Conservation (phyloP, 2,113 vertebrate genomes). For the Heterotis niloticus region DNA sequence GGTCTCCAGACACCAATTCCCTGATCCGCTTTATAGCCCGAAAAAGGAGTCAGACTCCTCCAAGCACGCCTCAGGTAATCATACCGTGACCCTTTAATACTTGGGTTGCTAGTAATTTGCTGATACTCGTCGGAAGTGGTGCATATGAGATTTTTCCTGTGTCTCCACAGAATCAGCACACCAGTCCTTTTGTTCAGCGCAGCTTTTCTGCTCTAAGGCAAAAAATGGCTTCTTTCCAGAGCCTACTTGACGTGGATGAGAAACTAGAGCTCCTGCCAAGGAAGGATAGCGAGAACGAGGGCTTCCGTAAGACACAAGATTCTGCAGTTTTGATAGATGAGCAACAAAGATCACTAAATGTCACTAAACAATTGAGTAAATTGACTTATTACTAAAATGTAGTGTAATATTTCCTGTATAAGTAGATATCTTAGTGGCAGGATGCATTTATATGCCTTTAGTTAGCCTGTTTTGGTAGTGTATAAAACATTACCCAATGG, state of each 20-base stretch:
- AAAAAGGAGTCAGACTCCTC: slow-evolving; percentile 53
- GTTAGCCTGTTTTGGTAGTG: not conserved
- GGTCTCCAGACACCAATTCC: slow-evolving; percentile 70
- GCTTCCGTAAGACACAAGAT: slow-evolving; percentile 51
- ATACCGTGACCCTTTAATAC: not conserved
- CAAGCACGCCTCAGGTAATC: slow-evolving; percentile 49
- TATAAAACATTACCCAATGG: not conserved
- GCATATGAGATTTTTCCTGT: slow-evolving; percentile 30
- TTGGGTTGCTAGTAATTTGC: not conserved
- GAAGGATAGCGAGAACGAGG: slow-evolving; percentile 41
- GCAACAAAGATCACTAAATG: not conserved
- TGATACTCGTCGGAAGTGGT: not conserved
- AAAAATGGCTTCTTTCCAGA: slow-evolving; percentile 68
- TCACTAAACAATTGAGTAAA: not conserved
- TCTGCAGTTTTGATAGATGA: not conserved
- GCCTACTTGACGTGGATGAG: slow-evolving; percentile 59
- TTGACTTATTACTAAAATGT: too few species aligned
- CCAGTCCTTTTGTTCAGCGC: slow-evolving; percentile 49
- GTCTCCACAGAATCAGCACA: slow-evolving; percentile 46
- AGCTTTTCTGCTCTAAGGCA: slow-evolving; percentile 59
- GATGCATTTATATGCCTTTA: not conserved
- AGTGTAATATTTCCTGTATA: too few species aligned
- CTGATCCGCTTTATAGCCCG: slow-evolving; percentile 66
- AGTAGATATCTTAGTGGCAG: too few species aligned
- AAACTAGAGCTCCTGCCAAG: slow-evolving; percentile 41